Percentiles rank a stretch among this genome's conserved stretches.
These are phyloP conservation scores for Strigops habroptila DNA, from an alignment of 2,113 vertebrate genomes.

Conservation along the genomic window DNA sequence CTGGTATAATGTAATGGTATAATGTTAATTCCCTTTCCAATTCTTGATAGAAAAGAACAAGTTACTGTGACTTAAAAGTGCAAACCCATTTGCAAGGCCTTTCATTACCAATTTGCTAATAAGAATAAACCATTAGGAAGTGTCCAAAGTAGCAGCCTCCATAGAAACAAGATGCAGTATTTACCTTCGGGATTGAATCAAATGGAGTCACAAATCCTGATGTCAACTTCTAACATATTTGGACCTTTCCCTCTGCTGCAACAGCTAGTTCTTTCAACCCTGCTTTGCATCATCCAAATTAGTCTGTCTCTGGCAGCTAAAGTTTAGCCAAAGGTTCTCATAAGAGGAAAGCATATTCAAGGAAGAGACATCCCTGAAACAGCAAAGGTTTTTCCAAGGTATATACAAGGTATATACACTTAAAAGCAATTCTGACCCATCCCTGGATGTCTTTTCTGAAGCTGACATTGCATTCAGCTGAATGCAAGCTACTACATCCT, in stretches of 20 bases:
- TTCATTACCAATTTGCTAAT: conserved; percentile 33
- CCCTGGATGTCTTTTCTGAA: background rate
- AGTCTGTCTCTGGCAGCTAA: background rate
- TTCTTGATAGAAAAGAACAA: background rate
- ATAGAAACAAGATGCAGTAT: background rate
- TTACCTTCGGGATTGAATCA: conserved; percentile 10
- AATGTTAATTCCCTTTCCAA: background rate
- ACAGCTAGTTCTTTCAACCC: background rate
- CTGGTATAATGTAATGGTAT: background rate
- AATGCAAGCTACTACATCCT: background rate
- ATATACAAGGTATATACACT: background rate
- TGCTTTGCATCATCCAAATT: conserved; percentile 41
- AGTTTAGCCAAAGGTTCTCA: background rate
- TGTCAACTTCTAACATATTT: background rate
- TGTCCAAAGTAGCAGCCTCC: background rate
- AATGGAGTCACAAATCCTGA: conserved; percentile 1
- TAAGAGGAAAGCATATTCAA: background rate
- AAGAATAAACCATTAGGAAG: conserved; percentile 3
- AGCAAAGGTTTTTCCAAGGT: background rate
- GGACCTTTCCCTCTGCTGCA: background rate
- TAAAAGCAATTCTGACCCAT: background rate
- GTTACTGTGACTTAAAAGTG: background rate
- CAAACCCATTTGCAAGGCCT: conserved; percentile 18
- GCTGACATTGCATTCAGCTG: background rate
- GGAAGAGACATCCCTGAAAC: background rate